Base-by-base conservation (phyloP, 2,113 vertebrate genomes). In the Verasper variegatus region DNA sequence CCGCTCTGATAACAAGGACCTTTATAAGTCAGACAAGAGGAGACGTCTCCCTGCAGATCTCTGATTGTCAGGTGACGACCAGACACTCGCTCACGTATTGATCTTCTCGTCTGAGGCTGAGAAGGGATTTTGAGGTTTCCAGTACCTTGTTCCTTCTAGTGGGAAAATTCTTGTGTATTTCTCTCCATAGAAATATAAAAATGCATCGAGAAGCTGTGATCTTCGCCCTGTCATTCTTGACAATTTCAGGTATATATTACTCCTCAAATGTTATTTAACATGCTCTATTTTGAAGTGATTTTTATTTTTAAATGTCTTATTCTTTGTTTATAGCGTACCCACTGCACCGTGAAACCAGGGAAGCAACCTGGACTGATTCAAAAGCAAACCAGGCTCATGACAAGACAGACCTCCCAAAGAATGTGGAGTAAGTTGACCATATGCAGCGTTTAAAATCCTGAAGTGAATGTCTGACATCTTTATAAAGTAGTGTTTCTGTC, bases 1-100 rank as follows among this genome's bases (percentile, higher is more conserved):
- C 86, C 20, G 0, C 61, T 71, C 84, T 94, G 95, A 96, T 96
- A 96, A 96, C 89, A 70, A 10, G 74, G 21, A 31, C 86, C 92
- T 94, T 90, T 94, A 95, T 93, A 94, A 90, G 87, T 62, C 76
- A 74, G 74, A 74, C 21, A 18, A 78, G 83, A 72, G 56, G 83
- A 84, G 87, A 74, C 77, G 85, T 82, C 59, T 37, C 35, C 68
- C 23, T 35, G 14, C 82, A 91, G 68, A 86, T 37, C 82, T 31
- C 67, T 84, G 60, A 75, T 63, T 61, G 49, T 84, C 65, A 87
- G 86, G 80, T 90, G 86, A 87, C 81, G 67, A 6, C 61, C 20
- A 55, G 18, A 42, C 37, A 17, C 54, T 68, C 42, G 21, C 27
- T 81, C 17, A 62, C 52, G 56, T 56, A 57, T 24, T 63, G 59